These are phyloP conservation scores for Dinomys branickii DNA, from an alignment of 2,113 vertebrate species.

Conservation along the genomic window DNA sequence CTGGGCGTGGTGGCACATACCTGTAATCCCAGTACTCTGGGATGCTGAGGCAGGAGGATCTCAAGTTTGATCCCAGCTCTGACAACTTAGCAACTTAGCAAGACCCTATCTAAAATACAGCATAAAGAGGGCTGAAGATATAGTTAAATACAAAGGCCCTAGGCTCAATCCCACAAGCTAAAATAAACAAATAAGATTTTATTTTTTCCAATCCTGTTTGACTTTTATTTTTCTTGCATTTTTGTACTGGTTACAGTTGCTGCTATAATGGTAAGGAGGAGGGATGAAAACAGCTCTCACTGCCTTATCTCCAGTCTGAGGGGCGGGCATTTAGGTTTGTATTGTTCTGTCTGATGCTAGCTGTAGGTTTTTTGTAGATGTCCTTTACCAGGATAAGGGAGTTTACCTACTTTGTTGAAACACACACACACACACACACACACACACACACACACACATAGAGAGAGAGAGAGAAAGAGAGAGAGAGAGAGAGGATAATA, in stretches of 20 bases:
- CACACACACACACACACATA: not conserved
- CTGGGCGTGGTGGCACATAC: not conserved
- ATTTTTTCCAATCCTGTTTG: not conserved
- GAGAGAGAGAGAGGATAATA: not conserved
- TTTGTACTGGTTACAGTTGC: not conserved
- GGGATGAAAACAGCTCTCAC: not conserved
- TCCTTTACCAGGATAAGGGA: not conserved
- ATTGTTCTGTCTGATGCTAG: not conserved
- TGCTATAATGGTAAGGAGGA: not conserved
- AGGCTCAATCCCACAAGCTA: not conserved
- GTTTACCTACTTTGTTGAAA: not conserved
- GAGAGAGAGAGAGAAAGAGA: too few relatives aligned
- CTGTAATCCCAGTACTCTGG: not conserved
- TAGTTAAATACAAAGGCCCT: not conserved
- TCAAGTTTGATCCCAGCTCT: not conserved
- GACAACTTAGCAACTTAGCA: not conserved
- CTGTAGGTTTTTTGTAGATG: not conserved
- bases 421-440: not conserved
- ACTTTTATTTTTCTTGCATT: not conserved
- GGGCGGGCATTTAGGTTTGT: not conserved
- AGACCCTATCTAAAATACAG: not conserved
- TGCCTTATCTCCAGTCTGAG: not conserved
- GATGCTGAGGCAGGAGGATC: not conserved
- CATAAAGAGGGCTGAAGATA: not conserved
- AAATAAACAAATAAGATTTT: not conserved